A percentile compares a stretch with the other conserved stretches of the same genome.
Conservation (phyloP, 2,888 invertebrate genomes). For the Physocephala rufipes region DNA sequence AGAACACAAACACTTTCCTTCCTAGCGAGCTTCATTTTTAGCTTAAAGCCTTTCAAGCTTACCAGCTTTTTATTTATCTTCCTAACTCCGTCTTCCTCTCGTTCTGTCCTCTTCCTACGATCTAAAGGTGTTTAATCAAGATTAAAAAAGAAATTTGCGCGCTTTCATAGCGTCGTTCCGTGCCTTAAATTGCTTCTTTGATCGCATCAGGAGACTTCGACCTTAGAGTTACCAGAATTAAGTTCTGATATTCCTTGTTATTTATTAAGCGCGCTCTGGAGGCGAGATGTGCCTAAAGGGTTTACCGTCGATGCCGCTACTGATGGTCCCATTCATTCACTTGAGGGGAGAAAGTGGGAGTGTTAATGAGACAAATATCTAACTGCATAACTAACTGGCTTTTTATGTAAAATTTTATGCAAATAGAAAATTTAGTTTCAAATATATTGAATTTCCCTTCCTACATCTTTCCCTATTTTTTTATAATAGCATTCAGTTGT, state of each 20-base stretch:
- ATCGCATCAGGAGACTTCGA: not conserved
- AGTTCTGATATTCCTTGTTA: conserved; percentile 49
- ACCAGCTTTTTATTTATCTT: too few relatives aligned
- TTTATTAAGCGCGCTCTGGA: conserved; percentile 49
- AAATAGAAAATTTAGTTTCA: conserved; percentile 27
- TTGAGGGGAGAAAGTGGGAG: not conserved
- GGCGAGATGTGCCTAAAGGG: not conserved
- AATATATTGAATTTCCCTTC: conserved; percentile 8
- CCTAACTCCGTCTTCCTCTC: too few relatives aligned
- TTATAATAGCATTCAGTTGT: conserved; percentile 45
- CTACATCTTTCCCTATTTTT: not conserved
- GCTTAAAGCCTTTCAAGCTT: too few relatives aligned
- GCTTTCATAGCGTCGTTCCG: conserved; percentile 14
- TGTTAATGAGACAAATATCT: too few relatives aligned
- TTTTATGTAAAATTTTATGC: conserved; percentile 35
- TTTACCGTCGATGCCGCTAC: not conserved
- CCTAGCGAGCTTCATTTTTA: too few relatives aligned
- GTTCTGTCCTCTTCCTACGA: not conserved
- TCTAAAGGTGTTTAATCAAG: conserved; percentile 43
- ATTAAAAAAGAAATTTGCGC: conserved; percentile 36
- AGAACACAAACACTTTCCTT: too few relatives aligned
- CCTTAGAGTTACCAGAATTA: conserved; percentile 42
- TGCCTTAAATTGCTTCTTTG: too few relatives aligned
- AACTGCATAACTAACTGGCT: not conserved
- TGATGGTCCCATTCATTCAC: not conserved